phyloP scores from a whole-genome alignment of 2,113 vertebrate species.

The Gobius niger region DNA sequence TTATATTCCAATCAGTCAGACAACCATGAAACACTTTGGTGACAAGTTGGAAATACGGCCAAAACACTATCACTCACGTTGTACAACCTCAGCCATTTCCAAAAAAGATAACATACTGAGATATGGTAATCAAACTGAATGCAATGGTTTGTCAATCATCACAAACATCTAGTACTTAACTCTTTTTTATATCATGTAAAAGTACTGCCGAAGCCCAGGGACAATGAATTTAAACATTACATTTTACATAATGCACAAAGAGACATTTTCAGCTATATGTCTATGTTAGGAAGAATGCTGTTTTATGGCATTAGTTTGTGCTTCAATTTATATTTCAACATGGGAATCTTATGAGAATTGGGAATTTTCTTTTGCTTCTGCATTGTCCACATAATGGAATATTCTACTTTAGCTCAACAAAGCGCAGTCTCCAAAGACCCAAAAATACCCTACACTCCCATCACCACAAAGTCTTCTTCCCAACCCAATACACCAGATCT shows the following conservation, averaged over 20 bases:
- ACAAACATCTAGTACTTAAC: no score
- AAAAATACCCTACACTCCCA: slow-evolving; percentile 32
- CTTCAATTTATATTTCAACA: no score
- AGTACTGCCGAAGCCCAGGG: no score
- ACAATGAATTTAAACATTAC: no score
- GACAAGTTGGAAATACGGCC: slow-evolving; percentile 36
- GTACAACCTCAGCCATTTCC: not conserved
- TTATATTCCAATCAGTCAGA: slow-evolving; percentile 29
- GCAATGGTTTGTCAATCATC: no score
- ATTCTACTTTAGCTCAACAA: slow-evolving; percentile 33
- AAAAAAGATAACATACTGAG: not conserved
- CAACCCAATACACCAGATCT: slow-evolving; percentile 34
- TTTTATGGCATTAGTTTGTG: no score
- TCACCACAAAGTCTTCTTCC: slow-evolving; percentile 26
- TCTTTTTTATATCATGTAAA: no score
- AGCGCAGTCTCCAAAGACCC: slow-evolving; percentile 18
- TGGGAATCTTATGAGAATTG: not conserved
- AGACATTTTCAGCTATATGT: no score
- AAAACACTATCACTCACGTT: slow-evolving; percentile 43
- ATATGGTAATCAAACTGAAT: not conserved
- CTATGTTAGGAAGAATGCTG: no score
- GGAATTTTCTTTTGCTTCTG: slow-evolving; percentile 38
- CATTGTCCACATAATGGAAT: slow-evolving; percentile 16
- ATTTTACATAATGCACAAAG: no score
- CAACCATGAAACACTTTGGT: slow-evolving; percentile 30